Evolutionary conservation across 1,140 invertebrate genomes (phyloP).

Genomic region (Ridgeia piscesae): DNA sequence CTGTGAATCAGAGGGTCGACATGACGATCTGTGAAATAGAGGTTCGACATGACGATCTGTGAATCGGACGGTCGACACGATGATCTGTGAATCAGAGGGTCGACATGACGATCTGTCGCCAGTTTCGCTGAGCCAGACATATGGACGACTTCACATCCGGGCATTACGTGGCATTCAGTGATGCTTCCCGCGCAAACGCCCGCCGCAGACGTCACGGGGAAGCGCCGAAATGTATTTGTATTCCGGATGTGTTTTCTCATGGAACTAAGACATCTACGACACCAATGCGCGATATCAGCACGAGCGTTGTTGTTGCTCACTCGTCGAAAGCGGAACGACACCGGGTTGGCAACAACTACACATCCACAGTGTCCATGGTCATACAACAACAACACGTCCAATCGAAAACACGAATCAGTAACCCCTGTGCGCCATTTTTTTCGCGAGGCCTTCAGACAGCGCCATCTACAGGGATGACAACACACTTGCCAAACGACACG

Average conservation of each 20-base stretch:
- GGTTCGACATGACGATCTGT: not conserved
- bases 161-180: not conserved
- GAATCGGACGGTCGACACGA: not conserved
- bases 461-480: not conserved
- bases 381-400: not conserved
- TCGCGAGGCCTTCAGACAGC: not conserved
- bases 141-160: not conserved
- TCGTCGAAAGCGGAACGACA: not conserved
- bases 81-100: not conserved
- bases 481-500: not conserved
- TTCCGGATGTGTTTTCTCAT: not conserved
- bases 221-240: not conserved
- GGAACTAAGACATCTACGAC: not conserved
- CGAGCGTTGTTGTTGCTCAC: not conserved
- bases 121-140: not conserved
- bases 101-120: not conserved
- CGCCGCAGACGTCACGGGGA: not conserved
- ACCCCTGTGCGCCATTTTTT: not conserved
- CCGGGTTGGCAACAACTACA: not conserved
- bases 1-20: too few species aligned
- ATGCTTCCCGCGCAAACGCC: not conserved
- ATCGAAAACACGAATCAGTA: not conserved
- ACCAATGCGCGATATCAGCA: not conserved
- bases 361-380: not conserved
- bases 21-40: not conserved